Conservation (phyloP, 2,113 vertebrate genomes). For the Petrocephalus microphthalmus region DNA sequence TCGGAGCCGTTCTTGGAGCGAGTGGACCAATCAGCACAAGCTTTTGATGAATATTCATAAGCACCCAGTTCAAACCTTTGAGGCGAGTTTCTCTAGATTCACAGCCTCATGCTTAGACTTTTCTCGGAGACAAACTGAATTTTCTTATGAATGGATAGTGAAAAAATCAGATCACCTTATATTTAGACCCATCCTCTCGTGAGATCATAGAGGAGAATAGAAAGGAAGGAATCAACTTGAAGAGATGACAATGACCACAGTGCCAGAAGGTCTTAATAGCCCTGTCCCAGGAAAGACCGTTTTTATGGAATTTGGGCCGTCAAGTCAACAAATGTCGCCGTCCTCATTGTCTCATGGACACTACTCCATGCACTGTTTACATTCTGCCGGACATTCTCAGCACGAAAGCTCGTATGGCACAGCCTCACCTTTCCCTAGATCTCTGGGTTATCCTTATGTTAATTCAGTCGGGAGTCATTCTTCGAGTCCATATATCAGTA, state of each 20-base stretch:
- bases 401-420: constrained; percentile 93
- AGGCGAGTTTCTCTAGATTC: constrained; percentile 98
- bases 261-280: constrained; percentile 99
- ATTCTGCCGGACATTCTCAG: constrained; percentile 89
- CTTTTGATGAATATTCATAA: constrained; percentile 98
- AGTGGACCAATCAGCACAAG: constrained; percentile 87
- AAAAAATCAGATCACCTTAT: constrained; percentile 95
- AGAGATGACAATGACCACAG: constrained; percentile 99
- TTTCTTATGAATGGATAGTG: constrained; percentile 99
- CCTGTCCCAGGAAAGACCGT: constrained; percentile 96
- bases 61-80: constrained; percentile 97
- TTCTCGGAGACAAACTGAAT: constrained; percentile 98
- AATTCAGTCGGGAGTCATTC: constrained; percentile 97
- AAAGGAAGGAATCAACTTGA: constrained; percentile 69
- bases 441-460: constrained; percentile 95
- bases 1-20: constrained; percentile 82
- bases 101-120: constrained; percentile 98
- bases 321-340: constrained; percentile 99
- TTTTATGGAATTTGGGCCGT: constrained; percentile 99
- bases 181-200: constrained; percentile 94
- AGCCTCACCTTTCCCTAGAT: constrained; percentile 91
- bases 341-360: constrained; percentile 98
- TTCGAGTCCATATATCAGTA: constrained; percentile 91
- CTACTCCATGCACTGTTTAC: constrained; percentile 99
- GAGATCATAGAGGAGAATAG: constrained; percentile 87